Percentiles rank a stretch among this genome's conserved stretches.
Evolutionary conservation across 2,113 vertebrate genomes (phyloP).

Genomic region (Azemiops feae): DNA sequence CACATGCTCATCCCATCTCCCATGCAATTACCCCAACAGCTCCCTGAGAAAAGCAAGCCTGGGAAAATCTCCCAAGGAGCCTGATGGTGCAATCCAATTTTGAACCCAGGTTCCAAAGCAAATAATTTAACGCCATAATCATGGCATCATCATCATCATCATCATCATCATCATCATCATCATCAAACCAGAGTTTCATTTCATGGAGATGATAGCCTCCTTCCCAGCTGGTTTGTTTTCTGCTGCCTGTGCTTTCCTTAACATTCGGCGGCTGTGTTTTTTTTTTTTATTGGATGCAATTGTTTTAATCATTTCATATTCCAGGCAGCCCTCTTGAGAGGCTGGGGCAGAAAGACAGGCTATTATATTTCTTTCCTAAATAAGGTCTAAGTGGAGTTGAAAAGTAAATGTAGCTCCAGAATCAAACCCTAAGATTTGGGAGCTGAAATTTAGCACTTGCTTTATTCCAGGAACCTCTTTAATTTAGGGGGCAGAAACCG

Average conservation of each 20-base stretch:
- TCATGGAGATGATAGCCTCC: no score
- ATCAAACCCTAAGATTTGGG: neutral
- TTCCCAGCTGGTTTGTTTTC: neutral
- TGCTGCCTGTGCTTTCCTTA: neutral
- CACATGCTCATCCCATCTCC: neutral
- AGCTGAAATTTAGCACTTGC: neutral
- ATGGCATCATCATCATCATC: neutral
- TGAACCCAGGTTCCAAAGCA: neutral
- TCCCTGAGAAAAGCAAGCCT: neutral
- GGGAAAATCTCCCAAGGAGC: neutral
- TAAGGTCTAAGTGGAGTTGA: neutral
- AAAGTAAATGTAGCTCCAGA: neutral
- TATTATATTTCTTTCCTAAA: neutral
- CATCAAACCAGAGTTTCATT: neutral
- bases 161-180: neutral
- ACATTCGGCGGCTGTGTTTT: neutral
- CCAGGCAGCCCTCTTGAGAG: neutral
- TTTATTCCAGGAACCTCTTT: neutral
- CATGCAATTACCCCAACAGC: no score
- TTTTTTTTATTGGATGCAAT: neutral
- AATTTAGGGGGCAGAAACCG: neutral
- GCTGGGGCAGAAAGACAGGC: no score
- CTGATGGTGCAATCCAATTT: neutral
- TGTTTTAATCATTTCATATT: neutral
- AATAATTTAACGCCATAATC: neutral